A percentile compares a stretch with the other conserved stretches of the same genome.
Conservation (phyloP, 2,113 vertebrate genomes). For the Rhinoderma darwinii region DNA sequence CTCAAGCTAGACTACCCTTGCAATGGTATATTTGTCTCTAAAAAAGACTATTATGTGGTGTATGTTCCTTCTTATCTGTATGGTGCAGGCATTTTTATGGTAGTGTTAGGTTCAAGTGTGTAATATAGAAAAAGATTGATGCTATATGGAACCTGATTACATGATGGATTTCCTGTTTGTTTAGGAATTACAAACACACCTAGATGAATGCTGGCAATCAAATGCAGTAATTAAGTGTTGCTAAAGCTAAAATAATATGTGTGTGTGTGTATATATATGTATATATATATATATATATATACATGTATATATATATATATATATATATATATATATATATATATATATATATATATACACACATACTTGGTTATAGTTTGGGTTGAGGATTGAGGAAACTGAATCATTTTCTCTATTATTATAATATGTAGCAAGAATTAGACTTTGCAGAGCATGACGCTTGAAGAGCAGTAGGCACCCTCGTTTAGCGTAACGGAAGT, state of each 20-base stretch:
- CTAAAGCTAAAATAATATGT: background rate
- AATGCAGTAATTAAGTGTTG: background rate
- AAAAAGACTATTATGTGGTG: background rate
- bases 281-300: too few relatives aligned
- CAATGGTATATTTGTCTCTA: background rate
- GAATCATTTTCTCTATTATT: too few relatives aligned
- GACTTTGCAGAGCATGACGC: background rate
- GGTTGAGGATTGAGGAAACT: too few relatives aligned
- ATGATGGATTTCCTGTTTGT: background rate
- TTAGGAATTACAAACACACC: background rate
- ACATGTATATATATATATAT: too few relatives aligned
- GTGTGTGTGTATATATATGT: too few relatives aligned
- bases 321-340: too few relatives aligned
- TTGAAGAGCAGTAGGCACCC: background rate
- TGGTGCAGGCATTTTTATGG: conserved; percentile 23
- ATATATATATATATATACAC: too few relatives aligned
- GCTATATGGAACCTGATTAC: background rate
- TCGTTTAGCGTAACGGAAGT: background rate
- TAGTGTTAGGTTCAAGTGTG: conserved; percentile 6
- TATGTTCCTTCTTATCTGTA: background rate
- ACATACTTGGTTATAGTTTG: too few relatives aligned
- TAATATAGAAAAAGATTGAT: background rate
- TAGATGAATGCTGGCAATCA: background rate
- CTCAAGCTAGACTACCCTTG: background rate
- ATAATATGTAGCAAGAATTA: background rate